Base-by-base conservation (phyloP, 2,888 invertebrate species). In the Athrips mouffetella region DNA sequence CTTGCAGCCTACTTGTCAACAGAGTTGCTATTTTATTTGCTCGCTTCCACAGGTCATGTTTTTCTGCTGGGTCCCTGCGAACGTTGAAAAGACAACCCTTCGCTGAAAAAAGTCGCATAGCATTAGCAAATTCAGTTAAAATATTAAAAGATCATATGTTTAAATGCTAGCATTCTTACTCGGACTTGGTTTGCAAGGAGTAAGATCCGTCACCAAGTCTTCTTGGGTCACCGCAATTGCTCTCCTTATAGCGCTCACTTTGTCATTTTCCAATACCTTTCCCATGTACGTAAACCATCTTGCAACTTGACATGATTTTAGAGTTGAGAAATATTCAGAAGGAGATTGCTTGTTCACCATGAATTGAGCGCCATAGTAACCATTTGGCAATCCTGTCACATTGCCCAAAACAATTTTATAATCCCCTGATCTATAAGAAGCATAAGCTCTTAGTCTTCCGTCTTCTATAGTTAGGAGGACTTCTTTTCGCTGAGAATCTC, bases 11-110 rank as follows among this genome's bases (percentile, higher is more conserved):
- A 58, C 65, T 90, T 66, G 73, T 77, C 2, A 87, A 55, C 13
- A 80, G 49, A 0, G 61, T 57, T 1, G 76, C 90, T 8, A 92
- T 90, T 54, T 88, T 89, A 3, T 86, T 86, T 7, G 90, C 90
- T 47, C 76, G 80, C 41, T 75, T 68, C 69, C 91, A 89, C 39
- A 92, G 68, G 64, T 96, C 94, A 60, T 91, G 91, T 46, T 91
- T 92, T 73, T 96, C 96, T 63, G 94, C 93, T 0, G 96, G 96
- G 73, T 96, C 96, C 45, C 90, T 89, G 0, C 91, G 90, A 35
- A 96, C 91, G 70, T 96, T 93, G 77, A 92, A 96, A 10, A 94
- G 85, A 62, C 94, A 94, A n/a, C 92, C 91, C 3, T 90, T 88
- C 29, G 75, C 91, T 91, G 68, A 55, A 83, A 83, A 35, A 20